Base-by-base conservation (phyloP, 2,113 vertebrate species). In the Sorex fumeus region DNA sequence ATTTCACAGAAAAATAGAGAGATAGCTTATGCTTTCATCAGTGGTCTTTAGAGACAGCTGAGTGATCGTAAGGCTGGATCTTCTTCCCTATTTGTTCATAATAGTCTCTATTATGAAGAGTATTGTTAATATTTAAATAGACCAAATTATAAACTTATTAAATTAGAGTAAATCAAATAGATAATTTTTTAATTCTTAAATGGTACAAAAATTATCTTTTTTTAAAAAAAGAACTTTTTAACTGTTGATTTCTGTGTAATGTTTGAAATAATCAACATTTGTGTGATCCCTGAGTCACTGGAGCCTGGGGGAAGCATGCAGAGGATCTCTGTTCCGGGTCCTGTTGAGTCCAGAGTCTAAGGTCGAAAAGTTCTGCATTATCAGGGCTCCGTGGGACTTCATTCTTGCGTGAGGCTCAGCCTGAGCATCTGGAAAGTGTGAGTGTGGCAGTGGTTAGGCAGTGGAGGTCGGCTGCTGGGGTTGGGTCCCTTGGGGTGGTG, bases 51-150 rank as follows among this genome's bases (percentile, higher is more conserved):
- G 96, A 97, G 93, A 96, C 93, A 97, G 91, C 21, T 93, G 93
- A 96, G 97, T 94, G 91, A 72, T 91, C 94, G 83, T 95, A 95
- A 93, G 96, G 75, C 82, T 69, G 95, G 40, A 94, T 95, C 85
- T 91, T 77, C 92, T 92, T 87, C 96, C 96, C 91, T 95, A 93
- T 94, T 94, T 95, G 23, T 94, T 96, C 91, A 90, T 96, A 97
- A 95, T 98, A 97, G 97, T 96, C 95, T 86, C 93, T 96, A 95
- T 96, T 92, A 97, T 94, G 47, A 95, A 95, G 96, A 98, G 97
- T 97, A 97, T 95, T 97, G 93, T 92, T 93, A 94, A 95, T 92
- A 96, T 96, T 93, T 97, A 97, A 97, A 97, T 97, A 95, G 98
- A 96, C 76, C 95, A 87, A 97, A 96, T 97, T 97, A 91, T 91